Percentiles rank a stretch among this genome's conserved stretches.
Conservation (phyloP, 2,888 invertebrate species). For the Polyommatus icarus region DNA sequence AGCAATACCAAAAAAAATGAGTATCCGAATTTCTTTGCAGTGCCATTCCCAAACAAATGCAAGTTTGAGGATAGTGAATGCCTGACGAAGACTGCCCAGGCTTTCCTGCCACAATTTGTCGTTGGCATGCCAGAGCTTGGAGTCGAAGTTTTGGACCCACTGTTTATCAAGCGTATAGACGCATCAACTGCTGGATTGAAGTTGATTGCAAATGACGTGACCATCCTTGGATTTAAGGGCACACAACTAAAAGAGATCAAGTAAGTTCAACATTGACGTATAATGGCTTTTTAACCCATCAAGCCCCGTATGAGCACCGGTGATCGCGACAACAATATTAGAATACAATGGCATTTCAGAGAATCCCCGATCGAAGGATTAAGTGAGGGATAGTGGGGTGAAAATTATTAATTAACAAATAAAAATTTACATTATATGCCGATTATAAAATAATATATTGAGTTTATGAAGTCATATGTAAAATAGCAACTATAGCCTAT, state of each 20-base stretch:
- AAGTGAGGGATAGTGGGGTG: too few species aligned
- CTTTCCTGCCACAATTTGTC: background rate
- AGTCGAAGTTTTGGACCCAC: constrained; percentile 1
- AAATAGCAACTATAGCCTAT: too few species aligned
- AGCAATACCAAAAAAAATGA: too few species aligned
- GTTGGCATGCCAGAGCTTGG: constrained; percentile 7
- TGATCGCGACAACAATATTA: too few species aligned
- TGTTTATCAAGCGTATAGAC: constrained; percentile 11
- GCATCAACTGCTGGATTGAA: background rate
- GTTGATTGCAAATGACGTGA: constrained; percentile 2
- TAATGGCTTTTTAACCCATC: too few species aligned
- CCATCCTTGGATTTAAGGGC: background rate
- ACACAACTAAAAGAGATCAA: constrained; percentile 14
- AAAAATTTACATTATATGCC: too few species aligned
- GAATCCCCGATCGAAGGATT: too few species aligned
- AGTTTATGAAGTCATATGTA: too few species aligned
- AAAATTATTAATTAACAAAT: too few species aligned
- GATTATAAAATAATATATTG: too few species aligned
- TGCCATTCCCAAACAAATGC: constrained; percentile 2
- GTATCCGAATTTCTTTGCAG: background rate
- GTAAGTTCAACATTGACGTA: background rate
- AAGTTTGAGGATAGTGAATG: background rate
- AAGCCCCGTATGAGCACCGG: too few species aligned
- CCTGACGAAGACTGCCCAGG: constrained; percentile 12
- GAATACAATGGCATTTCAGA: too few species aligned